Conservation (phyloP, 2,113 vertebrate genomes). For the Carlito syrichta region DNA sequence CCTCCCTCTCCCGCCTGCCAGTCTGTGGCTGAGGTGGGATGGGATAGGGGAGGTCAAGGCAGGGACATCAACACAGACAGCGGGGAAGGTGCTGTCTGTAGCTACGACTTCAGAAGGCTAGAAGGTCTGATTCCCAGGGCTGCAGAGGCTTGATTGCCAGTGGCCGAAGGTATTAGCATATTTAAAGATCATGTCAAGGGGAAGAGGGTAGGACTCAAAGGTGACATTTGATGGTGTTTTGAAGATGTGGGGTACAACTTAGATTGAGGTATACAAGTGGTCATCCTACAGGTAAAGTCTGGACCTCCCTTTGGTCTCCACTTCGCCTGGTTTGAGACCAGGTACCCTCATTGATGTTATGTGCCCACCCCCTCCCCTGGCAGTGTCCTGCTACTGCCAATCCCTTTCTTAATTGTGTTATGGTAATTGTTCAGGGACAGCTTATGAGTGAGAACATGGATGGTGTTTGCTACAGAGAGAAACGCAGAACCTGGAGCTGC, state of each 20-base stretch:
- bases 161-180: slow-evolving; percentile 62
- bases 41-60: neutral
- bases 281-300: too few species aligned
- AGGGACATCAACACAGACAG: neutral
- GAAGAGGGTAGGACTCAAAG: neutral
- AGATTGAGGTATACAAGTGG: too few species aligned
- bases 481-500: neutral
- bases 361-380: too few species aligned
- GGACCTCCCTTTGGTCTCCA: too few species aligned
- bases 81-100: neutral
- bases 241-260: too few species aligned
- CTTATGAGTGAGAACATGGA: too few species aligned
- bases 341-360: too few species aligned
- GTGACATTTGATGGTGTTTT: slow-evolving; percentile 27
- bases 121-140: neutral
- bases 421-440: too few species aligned
- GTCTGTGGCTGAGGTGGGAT: neutral
- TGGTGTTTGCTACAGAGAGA: too few species aligned
- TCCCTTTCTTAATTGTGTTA: too few species aligned
- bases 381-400: too few species aligned
- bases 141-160: slow-evolving; percentile 59
- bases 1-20: neutral
- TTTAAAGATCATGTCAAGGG: slow-evolving; percentile 62
- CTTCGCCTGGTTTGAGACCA: too few species aligned
- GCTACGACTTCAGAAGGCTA: neutral